phyloP scores from a whole-genome alignment of 2,797 vertebrate genomes.

The Heterohyrax brucei region DNA sequence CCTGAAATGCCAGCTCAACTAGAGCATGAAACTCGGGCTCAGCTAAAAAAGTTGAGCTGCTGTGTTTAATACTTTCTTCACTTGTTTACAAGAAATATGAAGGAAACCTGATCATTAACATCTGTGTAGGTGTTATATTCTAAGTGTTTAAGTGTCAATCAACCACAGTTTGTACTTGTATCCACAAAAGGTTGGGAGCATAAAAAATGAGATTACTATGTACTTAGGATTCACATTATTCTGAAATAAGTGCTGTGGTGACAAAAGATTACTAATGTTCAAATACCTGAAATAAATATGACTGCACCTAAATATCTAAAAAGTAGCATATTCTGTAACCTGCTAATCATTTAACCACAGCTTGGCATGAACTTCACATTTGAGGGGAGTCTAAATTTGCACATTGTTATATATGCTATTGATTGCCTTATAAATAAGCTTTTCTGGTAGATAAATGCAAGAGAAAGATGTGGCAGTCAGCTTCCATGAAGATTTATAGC shows the following conservation, averaged over 20 bases:
- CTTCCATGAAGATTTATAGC: too few relatives aligned
- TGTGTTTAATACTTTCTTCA: conserved; percentile 19
- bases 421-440: neutral
- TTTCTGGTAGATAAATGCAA: neutral
- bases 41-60: neutral
- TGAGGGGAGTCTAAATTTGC: conserved; percentile 2
- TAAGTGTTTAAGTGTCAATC: conserved; percentile 45
- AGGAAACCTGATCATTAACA: neutral
- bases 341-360: conserved; percentile 6
- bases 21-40: neutral
- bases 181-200: neutral
- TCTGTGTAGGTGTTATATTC: neutral
- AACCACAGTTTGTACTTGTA: conserved; percentile 28
- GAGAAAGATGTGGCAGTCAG: too few relatives aligned
- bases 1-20: conserved; percentile 28
- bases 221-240: conserved; percentile 14
- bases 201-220: neutral
- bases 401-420: neutral
- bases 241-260: conserved; percentile 12
- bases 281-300: conserved; percentile 43
- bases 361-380: conserved; percentile 6
- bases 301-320: conserved; percentile 3
- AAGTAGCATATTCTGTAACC: neutral
- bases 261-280: neutral
- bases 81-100: neutral